These are phyloP conservation scores for Trypoxylus dichotomus DNA, from an alignment of 1,140 invertebrate species.

Conservation along the genomic window DNA sequence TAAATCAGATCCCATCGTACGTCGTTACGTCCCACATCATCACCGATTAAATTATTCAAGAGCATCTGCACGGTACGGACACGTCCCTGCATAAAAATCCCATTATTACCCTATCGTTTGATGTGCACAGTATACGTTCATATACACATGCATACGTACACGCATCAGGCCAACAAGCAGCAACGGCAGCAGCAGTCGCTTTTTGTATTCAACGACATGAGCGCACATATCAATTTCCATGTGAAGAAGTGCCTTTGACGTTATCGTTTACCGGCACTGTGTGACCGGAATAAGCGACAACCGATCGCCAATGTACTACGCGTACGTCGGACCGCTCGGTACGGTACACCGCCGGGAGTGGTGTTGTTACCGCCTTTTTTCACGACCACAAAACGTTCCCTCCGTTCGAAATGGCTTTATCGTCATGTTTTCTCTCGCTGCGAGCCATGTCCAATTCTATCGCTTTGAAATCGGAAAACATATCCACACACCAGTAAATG, in stretches of 20 bases:
- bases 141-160: not conserved
- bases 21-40: constrained; percentile 5
- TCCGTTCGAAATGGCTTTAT: not conserved
- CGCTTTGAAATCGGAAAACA: not conserved
- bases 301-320: not conserved
- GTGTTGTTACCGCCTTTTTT: not conserved
- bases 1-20: constrained; percentile 2
- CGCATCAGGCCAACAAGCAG: not conserved
- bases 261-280: not conserved
- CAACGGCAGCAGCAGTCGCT: not conserved
- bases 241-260: constrained; percentile 1
- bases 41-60: constrained; percentile 7
- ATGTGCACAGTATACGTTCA: not conserved
- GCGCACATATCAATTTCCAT: not conserved
- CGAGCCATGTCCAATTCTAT: not conserved
- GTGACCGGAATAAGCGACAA: constrained; percentile 1
- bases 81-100: constrained; percentile 2
- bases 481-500: no score
- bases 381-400: not conserved
- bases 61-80: not conserved
- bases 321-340: not conserved
- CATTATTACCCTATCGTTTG: constrained; percentile 2
- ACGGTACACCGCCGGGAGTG: not conserved
- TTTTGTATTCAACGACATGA: constrained; percentile 3
- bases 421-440: not conserved